These are phyloP conservation scores for Scaptomyza polygonia DNA, from an alignment of 2,888 invertebrate species.

Conservation along the genomic window DNA sequence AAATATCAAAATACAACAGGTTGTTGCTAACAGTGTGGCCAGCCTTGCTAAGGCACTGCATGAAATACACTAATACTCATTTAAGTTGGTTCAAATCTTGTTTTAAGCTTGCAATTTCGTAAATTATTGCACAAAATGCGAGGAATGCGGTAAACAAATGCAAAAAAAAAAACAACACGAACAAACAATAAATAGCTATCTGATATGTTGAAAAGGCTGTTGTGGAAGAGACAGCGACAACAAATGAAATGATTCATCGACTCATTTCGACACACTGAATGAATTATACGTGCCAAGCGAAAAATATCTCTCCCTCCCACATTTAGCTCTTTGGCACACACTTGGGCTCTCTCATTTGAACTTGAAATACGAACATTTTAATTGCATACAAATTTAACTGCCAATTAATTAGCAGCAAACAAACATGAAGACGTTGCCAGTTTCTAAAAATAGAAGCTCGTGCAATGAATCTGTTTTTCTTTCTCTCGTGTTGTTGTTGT, in stretches of 20 bases:
- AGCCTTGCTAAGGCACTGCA: background rate
- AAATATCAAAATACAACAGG: conserved; percentile 7
- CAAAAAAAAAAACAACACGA: conserved; percentile 3
- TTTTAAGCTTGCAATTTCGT: conserved; percentile 53
- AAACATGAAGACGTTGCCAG: conserved; percentile 10
- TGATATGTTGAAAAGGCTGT: conserved; percentile 26
- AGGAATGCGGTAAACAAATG: conserved; percentile 67
- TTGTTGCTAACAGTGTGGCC: conserved; percentile 8
- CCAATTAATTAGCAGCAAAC: conserved; percentile 48
- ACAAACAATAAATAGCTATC: conserved; percentile 16
- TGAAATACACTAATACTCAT: conserved; percentile 6
- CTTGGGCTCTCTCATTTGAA: conserved; percentile 64
- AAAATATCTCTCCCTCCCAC: background rate
- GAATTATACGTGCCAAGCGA: conserved; percentile 36
- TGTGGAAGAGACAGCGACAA: conserved; percentile 32
- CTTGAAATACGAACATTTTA: conserved; percentile 61
- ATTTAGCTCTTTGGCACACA: conserved; percentile 37
- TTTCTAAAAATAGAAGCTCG: conserved; percentile 33
- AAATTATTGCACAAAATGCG: conserved; percentile 66
- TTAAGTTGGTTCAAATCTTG: conserved; percentile 28
- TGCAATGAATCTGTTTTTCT: background rate
- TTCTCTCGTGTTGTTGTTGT: background rate
- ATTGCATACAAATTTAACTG: conserved; percentile 62
- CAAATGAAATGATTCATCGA: conserved; percentile 63
- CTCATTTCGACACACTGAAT: conserved; percentile 69